Evolutionary conservation across 2,888 invertebrate species (phyloP).

Genomic region (Nesidiocoris tenuis): DNA sequence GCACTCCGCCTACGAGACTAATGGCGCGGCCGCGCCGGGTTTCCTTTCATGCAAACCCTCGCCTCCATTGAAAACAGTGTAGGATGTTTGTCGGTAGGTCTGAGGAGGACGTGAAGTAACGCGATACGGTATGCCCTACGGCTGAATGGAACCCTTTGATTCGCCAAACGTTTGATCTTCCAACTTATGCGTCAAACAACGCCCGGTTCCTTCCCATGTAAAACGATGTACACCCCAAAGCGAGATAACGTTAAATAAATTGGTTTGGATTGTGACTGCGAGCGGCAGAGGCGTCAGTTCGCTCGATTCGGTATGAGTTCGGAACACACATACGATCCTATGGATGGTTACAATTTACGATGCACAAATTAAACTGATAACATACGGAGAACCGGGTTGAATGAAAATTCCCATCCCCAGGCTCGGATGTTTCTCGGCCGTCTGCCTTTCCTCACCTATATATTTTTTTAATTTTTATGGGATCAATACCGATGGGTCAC

Average conservation of each 20-base stretch:
- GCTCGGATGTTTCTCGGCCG: too few species aligned
- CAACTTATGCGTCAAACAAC: not conserved
- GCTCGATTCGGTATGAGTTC: not conserved
- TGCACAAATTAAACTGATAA: too few species aligned
- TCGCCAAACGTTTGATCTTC: conserved; percentile 27
- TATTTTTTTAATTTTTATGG: too few species aligned
- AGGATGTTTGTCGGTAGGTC: not conserved
- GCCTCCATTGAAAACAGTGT: not conserved
- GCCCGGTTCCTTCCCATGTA: not conserved
- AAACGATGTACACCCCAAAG: conserved; percentile 1
- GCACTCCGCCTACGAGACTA: conserved; percentile 18
- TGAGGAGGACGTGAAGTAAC: not conserved
- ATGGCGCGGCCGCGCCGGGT: conserved; percentile 6
- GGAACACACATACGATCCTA: not conserved
- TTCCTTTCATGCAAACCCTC: conserved; percentile 18
- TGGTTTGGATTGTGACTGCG: not conserved
- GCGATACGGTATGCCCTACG: conserved; percentile 10
- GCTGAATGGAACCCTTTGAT: conserved; percentile 30
- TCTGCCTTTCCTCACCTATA: too few species aligned
- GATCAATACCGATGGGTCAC: too few species aligned
- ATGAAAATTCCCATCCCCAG: too few species aligned
- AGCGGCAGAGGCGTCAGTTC: not conserved
- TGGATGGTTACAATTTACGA: too few species aligned
- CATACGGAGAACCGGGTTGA: too few species aligned
- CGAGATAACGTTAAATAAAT: conserved; percentile 11